A percentile compares a stretch with the other conserved stretches of the same genome.
Conservation (phyloP, 2,797 vertebrate species). For the Myotis daubentonii region DNA sequence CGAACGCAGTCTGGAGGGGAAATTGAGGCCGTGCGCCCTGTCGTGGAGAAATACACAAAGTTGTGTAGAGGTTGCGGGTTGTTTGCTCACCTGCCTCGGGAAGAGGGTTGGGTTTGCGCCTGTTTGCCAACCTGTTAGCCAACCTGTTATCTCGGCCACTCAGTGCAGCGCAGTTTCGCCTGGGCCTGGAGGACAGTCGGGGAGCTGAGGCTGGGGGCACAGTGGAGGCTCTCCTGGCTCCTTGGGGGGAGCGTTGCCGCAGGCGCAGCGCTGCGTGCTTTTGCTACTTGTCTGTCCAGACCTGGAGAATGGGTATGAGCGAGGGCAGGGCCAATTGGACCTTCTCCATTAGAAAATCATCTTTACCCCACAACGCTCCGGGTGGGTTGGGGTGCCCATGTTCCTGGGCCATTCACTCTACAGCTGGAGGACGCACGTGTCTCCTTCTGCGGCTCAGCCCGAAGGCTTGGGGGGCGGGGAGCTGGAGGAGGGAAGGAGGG, state of each 20-base stretch:
- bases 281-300: not conserved
- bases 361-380: not conserved
- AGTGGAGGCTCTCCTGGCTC: not conserved
- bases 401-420: not conserved
- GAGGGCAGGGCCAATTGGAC: not conserved
- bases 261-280: not conserved
- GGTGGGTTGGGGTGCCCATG: not conserved
- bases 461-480: not conserved
- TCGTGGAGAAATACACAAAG: conserved; percentile 1
- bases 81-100: conserved; percentile 58
- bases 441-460: not conserved
- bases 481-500: not conserved
- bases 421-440: conserved; percentile 53
- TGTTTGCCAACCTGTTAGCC: conserved; percentile 27
- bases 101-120: not conserved
- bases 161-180: not conserved
- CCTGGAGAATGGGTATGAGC: not conserved
- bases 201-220: conserved; percentile 29
- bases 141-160: conserved; percentile 5
- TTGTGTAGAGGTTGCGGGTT: not conserved
- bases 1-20: not conserved
- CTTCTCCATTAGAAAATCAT: not conserved
- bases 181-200: not conserved
- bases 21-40: conserved; percentile 19
- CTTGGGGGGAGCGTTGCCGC: not conserved